These are phyloP conservation scores for Cyaniris semiargus DNA, from an alignment of 2,888 invertebrate species.

Conservation along the genomic window DNA sequence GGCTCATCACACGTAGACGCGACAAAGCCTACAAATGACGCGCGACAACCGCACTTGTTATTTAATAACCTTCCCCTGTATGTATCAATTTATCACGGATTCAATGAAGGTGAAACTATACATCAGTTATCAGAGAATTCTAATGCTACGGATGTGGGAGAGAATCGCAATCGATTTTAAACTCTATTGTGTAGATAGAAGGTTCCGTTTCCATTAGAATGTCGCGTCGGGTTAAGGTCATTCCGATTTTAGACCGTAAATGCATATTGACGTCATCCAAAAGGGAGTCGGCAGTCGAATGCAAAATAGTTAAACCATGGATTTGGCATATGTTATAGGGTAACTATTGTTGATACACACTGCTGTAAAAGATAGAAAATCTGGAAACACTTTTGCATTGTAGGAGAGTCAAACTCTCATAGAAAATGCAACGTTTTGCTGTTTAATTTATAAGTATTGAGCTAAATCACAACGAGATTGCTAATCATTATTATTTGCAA, in stretches of 20 bases:
- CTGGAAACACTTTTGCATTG: not conserved
- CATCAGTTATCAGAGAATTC: slow-evolving; percentile 72
- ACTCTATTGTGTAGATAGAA: not conserved
- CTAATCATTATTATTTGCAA: too few relatives aligned
- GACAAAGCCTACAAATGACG: slow-evolving; percentile 55
- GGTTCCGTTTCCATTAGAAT: slow-evolving; percentile 31
- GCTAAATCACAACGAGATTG: too few relatives aligned
- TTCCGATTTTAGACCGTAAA: slow-evolving; percentile 48
- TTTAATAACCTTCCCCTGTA: slow-evolving; percentile 74
- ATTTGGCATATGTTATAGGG: slow-evolving; percentile 80
- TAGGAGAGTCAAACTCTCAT: too few relatives aligned
- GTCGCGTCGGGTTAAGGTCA: slow-evolving; percentile 39
- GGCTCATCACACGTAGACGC: slow-evolving; percentile 44
- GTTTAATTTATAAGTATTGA: too few relatives aligned
- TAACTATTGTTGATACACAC: slow-evolving; percentile 65
- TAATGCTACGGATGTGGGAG: slow-evolving; percentile 51
- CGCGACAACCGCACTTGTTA: slow-evolving; percentile 70
- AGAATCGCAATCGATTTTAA: slow-evolving; percentile 43
- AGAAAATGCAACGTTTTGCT: too few relatives aligned
- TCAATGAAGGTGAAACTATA: slow-evolving; percentile 80
- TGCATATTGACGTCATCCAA: slow-evolving; percentile 79
- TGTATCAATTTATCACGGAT: slow-evolving; percentile 77
- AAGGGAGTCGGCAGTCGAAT: slow-evolving; percentile 75
- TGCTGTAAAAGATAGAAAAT: slow-evolving; percentile 31
- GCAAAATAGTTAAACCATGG: slow-evolving; percentile 78